A percentile compares a stretch with the other conserved stretches of the same genome.
Conservation (phyloP, 2,113 vertebrate genomes). For the Lasiurus cinereus region DNA sequence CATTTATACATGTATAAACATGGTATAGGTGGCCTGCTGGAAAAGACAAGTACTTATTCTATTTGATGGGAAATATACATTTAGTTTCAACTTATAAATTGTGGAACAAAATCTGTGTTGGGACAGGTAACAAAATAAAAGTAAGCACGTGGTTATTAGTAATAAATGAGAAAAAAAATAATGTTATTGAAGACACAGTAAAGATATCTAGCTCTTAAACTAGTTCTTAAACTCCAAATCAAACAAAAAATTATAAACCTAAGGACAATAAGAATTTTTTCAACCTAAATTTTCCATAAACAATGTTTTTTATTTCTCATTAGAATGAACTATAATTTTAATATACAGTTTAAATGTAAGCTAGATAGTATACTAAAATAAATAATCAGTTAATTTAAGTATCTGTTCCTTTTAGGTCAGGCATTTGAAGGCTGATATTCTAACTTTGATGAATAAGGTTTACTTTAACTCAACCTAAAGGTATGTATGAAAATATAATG, state of each 20-base stretch:
- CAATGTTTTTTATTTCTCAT: neutral
- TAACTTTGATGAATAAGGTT: slow-evolving; percentile 10
- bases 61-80: neutral
- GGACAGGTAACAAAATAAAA: neutral
- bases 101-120: neutral
- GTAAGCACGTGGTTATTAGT: neutral
- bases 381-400: slow-evolving; percentile 3
- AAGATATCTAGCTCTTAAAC: neutral
- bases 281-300: neutral
- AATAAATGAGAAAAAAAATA: slow-evolving; percentile 16
- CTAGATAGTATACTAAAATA: neutral
- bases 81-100: neutral
- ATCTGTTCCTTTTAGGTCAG: neutral
- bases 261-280: neutral
- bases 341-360: neutral
- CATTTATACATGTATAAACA: neutral
- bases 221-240: slow-evolving; percentile 14
- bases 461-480: slow-evolving; percentile 2
- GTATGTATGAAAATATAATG: neutral
- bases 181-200: neutral
- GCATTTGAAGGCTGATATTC: neutral
- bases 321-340: slow-evolving; percentile 47
- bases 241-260: slow-evolving; percentile 35
- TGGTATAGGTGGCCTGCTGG: neutral
- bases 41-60: neutral